These are phyloP conservation scores for Lophochroa leadbeateri DNA, from an alignment of 2,113 vertebrate genomes.

Conservation along the genomic window DNA sequence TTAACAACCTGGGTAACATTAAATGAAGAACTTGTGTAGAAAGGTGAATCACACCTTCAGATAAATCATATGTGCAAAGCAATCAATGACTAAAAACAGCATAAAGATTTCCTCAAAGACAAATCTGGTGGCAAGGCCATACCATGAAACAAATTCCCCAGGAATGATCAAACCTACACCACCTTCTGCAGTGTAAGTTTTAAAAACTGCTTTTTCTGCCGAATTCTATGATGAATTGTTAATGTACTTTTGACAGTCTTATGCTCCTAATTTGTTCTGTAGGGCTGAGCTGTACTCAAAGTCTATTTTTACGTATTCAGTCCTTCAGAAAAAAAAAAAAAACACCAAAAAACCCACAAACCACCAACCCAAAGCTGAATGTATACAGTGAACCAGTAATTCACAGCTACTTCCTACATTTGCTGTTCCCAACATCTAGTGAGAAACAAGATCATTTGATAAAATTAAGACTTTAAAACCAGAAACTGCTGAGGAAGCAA, in stretches of 20 bases:
- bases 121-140: background rate
- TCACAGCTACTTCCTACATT: background rate
- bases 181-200: background rate
- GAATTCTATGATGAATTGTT: background rate
- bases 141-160: background rate
- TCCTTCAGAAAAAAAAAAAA: background rate
- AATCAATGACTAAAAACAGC: background rate
- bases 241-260: background rate
- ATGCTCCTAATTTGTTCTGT: background rate
- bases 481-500: background rate
- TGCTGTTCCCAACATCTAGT: background rate
- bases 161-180: background rate
- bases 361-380: background rate
- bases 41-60: background rate
- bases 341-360: too few relatives aligned
- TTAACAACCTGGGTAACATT: background rate
- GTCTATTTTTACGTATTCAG: background rate
- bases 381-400: background rate
- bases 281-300: background rate
- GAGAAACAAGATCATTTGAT: background rate
- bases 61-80: background rate
- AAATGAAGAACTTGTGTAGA: background rate
- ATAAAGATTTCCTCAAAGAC: background rate
- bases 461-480: background rate
- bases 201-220: background rate